A percentile compares a stretch with the other conserved stretches of the same genome.
phyloP scores from a whole-genome alignment of 2,888 invertebrate genomes.

The Epiblema foenella region DNA sequence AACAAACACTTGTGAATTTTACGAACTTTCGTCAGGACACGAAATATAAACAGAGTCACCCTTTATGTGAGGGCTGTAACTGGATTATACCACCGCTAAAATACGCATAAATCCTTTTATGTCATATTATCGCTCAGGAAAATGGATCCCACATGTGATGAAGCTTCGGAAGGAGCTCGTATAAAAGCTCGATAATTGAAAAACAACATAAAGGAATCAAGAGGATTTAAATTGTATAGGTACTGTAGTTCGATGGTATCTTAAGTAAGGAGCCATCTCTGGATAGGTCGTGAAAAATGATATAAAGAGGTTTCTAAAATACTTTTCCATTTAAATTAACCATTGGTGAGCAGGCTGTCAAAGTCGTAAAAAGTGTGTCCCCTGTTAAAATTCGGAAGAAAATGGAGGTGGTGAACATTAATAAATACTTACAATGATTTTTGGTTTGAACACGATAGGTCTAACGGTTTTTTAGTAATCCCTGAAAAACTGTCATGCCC shows the following conservation, averaged over 20 bases:
- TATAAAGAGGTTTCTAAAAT: too few relatives aligned
- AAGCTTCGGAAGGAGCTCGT: neutral
- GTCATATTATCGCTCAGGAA: neutral
- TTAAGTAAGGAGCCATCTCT: too few relatives aligned
- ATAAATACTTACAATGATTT: too few relatives aligned
- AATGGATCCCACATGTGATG: neutral
- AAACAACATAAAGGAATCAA: neutral
- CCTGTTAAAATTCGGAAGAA: too few relatives aligned
- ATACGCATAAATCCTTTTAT: slow-evolving; percentile 5
- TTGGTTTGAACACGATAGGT: too few relatives aligned
- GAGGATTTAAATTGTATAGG: neutral
- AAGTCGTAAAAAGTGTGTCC: too few relatives aligned
- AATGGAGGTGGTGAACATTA: too few relatives aligned
- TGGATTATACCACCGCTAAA: slow-evolving; percentile 22
- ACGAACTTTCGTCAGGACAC: slow-evolving; percentile 50
- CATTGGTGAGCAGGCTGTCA: too few relatives aligned
- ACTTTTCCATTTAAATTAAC: too few relatives aligned
- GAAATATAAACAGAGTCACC: slow-evolving; percentile 52
- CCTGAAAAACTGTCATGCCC: too few relatives aligned
- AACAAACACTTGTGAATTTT: slow-evolving; percentile 48
- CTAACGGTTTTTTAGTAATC: too few relatives aligned
- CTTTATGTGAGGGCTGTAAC: slow-evolving; percentile 25
- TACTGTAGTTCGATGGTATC: neutral
- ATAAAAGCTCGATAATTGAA: neutral
- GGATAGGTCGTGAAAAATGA: too few relatives aligned